Evolutionary conservation across 2,888 invertebrate genomes (phyloP).

Genomic region (Heliconius sara): DNA sequence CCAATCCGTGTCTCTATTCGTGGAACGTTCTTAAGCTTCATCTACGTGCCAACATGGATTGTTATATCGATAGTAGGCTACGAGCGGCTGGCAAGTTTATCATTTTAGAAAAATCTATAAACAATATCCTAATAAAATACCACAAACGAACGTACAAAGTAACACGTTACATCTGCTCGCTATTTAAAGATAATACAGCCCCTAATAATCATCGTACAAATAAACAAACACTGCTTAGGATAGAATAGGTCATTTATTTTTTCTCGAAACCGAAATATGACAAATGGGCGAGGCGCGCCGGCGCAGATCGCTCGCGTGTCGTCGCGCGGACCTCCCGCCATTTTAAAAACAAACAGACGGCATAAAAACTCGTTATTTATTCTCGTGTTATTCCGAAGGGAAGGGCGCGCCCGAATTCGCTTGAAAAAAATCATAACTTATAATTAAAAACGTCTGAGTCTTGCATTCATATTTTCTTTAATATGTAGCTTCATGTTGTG

Average conservation of each 20-base stretch:
- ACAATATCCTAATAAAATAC: constrained; percentile 56
- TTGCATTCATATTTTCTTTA: constrained; percentile 50
- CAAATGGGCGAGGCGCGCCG: constrained; percentile 77
- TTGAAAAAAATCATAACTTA: constrained; percentile 80
- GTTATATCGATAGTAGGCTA: constrained; percentile 5
- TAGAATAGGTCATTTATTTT: constrained; percentile 81
- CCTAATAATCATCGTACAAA: constrained; percentile 78
- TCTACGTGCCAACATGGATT: constrained; percentile 28
- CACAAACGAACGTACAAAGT: constrained; percentile 53
- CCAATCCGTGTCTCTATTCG: constrained; percentile 40
- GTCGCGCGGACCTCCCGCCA: constrained; percentile 84
- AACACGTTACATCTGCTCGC: constrained; percentile 72
- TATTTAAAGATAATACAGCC: constrained; percentile 75
- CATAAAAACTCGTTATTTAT: constrained; percentile 83
- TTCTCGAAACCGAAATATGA: constrained; percentile 81
- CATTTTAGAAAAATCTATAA: constrained; percentile 44
- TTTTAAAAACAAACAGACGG: constrained; percentile 83
- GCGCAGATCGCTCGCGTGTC: constrained; percentile 79
- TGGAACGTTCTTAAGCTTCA: constrained; percentile 32
- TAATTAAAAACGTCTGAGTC: constrained; percentile 79
- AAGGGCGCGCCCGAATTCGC: constrained; percentile 81
- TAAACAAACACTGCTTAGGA: constrained; percentile 79
- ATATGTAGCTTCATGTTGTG: constrained; percentile 32
- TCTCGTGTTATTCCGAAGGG: constrained; percentile 77
- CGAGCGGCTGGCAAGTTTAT: constrained; percentile 7